These are phyloP conservation scores for Tyrannus savana DNA, from an alignment of 2,113 vertebrate genomes.

Conservation along the genomic window DNA sequence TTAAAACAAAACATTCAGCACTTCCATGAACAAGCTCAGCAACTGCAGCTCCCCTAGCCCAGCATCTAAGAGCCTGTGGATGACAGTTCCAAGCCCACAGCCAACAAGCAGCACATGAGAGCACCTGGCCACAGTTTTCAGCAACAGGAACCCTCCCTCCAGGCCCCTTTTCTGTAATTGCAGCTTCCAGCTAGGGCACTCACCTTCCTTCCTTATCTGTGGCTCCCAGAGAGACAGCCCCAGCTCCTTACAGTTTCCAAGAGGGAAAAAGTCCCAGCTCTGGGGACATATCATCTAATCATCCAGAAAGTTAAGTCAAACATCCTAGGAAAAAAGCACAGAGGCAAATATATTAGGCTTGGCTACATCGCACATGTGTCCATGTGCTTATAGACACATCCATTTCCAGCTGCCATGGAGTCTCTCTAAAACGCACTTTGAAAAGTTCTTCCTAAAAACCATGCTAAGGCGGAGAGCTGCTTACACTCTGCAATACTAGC, in stretches of 20 bases:
- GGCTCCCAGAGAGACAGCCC: not conserved
- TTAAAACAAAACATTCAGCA: slow-evolving; percentile 64
- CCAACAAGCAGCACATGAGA: not conserved
- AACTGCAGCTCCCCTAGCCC: slow-evolving; percentile 23
- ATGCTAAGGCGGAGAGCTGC: not conserved
- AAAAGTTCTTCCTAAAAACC: not conserved
- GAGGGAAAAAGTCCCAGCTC: not conserved
- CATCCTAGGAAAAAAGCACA: no score
- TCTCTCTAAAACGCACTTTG: not conserved
- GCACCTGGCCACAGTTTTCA: not conserved
- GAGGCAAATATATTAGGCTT: not conserved
- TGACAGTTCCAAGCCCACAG: not conserved
- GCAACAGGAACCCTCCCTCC: not conserved
- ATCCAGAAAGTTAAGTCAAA: no score
- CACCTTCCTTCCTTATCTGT: not conserved
- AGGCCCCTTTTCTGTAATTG: not conserved
- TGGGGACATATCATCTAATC: not conserved
- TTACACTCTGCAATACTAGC: not conserved
- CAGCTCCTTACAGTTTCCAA: not conserved
- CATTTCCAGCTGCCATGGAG: not conserved
- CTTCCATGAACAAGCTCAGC: slow-evolving; percentile 42
- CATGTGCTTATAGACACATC: not conserved
- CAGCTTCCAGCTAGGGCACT: not conserved
- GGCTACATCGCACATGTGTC: not conserved
- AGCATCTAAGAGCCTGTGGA: not conserved